phyloP scores from a whole-genome alignment of 2,113 vertebrate genomes.

The Cebus imitator region DNA sequence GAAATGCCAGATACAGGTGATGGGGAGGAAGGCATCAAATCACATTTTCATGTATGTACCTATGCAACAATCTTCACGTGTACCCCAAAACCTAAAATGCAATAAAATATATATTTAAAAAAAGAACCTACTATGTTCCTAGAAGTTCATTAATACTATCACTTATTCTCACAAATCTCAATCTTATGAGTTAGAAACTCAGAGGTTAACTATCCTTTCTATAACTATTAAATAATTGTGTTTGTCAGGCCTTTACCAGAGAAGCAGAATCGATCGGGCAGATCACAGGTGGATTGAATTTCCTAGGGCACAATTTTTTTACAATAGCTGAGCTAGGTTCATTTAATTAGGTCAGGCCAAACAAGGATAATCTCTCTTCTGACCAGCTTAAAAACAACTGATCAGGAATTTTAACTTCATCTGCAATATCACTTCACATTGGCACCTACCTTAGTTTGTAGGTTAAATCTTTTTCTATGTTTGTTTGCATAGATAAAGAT shows the following conservation, averaged over 20 bases:
- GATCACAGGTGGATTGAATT: not conserved
- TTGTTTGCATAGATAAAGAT: not conserved
- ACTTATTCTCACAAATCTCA: not conserved
- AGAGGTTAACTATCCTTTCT: not conserved
- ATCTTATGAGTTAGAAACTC: not conserved
- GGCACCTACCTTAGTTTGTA: too few species aligned
- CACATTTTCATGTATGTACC: too few species aligned
- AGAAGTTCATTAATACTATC: not conserved
- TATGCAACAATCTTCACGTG: too few species aligned
- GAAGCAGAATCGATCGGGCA: not conserved
- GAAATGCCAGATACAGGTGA: too few species aligned
- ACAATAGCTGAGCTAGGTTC: accelerated
- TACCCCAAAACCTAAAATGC: too few species aligned
- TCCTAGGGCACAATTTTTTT: not conserved
- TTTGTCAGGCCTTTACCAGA: not conserved
- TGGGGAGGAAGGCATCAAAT: too few species aligned
- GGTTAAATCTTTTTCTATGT: not conserved
- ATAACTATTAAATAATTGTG: not conserved
- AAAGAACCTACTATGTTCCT: not conserved
- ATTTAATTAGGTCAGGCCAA: not conserved
- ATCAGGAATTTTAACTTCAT: not conserved
- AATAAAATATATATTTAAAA: too few species aligned
- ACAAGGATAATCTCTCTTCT: not conserved
- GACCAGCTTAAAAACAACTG: not conserved
- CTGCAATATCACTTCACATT: not conserved